Base-by-base conservation (phyloP, 2,888 invertebrate species). In the Carterocephalus palaemon region DNA sequence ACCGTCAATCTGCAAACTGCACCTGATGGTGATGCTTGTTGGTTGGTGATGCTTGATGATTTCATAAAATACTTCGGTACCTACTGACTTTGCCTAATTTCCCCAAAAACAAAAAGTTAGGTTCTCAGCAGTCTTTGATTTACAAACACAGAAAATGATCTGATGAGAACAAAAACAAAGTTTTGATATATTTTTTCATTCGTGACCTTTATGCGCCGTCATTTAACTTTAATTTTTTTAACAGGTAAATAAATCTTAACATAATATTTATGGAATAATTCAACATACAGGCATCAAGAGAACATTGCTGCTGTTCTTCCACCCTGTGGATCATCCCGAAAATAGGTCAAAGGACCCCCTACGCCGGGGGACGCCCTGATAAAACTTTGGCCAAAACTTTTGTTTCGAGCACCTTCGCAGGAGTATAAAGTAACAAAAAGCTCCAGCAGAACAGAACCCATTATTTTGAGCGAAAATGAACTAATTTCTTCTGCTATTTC, bases 301-400 rank as follows among this genome's bases (percentile, higher is more conserved):
- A 26, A 33, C 33, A 47, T 37, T 51, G 42, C 41, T 34, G 13
- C 46, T 42, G 53, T 50, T 42, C 49, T 41, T 46, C 39, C 48
- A 47, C 51, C 41, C 60, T 53, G 64, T 70, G 70, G 70, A 75
- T 78, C 73, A 77, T 82, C 80, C 73, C 65, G 70, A 70, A 84
- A 84, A 83, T 84, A 79, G 85, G 85, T 85, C 84, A 85, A 66
- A 74, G 73, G 76, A 67, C 66, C 69, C 69, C 72, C 67, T 66
- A 64, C 58, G 59, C 66, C 67, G 54, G 66, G 72, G 74, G 69
- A 57, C 64, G 67, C 71, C 67, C 70, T 77, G 79, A 81, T 83
- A 83, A 84, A 85, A 83, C 74, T 84, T 75, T 54, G 64, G 55
- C 54, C 60, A 57, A 68, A 86, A 84, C 82, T 86, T 83, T 84